Evolutionary conservation across 2,797 vertebrate species (phyloP), one percentile per base, ranked within the genome.

Genomic region (Chloroceryle inda): DNA sequence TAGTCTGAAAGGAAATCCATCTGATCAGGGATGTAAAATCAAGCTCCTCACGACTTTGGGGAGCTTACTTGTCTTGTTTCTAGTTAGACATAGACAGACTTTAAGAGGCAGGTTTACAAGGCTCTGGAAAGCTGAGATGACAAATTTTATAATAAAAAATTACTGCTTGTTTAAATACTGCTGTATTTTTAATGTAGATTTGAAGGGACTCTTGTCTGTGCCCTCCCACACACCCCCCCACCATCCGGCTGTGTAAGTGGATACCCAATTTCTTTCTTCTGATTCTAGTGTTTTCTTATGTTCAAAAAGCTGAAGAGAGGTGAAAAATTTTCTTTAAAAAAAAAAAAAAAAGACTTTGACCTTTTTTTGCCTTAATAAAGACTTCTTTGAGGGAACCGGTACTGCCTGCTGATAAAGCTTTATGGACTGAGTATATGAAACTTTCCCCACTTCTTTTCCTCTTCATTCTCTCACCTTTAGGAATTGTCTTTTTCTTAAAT

Each of bases 171-270:
- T 81, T 93, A 94, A 96, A 85, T 21, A 47, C 40, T 68, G 64
- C 45, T 64, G 61, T 53, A 50, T 92, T 92, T 95, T 90, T 79
- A 78, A 78, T 29, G 11, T 1, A 78, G 79, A 26, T 72, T 58
- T 66, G 69, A 89, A 93, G 55, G 31, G 38, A 45, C 79, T 92
- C 4, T 10, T 37, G 55, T 40, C 31, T 59, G 55, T n/a, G 45
- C 59, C 73, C 85, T 95, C 92, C 93, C 88, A 95, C 96, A 11
- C 62, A 85, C 1, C 56, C 86, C 47, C 93, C 91, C 85, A 95
- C 95, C 26, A 2, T 20, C 64, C 38, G 1, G 88, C 94, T 94
- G 89, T 93, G 64, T 12, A 56, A 73, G 11, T 11, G 35, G 62
- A 13, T 74, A 66, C 52, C 31, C 49, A 50, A 5, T 26, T 76